phyloP scores from a whole-genome alignment of 2,113 vertebrate genomes.

The Panthera leo region DNA sequence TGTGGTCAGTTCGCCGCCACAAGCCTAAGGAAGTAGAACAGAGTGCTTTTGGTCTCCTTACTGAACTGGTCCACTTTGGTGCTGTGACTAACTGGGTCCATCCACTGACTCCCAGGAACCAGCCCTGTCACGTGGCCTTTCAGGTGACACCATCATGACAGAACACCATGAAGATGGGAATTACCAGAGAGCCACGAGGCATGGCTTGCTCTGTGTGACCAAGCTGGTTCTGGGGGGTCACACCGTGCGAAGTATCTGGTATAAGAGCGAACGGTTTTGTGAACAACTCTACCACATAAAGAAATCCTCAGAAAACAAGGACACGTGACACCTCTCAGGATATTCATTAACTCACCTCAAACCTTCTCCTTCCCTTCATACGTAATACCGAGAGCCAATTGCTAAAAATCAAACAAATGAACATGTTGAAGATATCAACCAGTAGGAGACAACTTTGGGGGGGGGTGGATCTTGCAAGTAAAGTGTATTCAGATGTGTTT shows the following conservation, averaged over 20 bases:
- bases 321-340: not conserved
- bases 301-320: not conserved
- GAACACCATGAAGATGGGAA: rapidly evolving
- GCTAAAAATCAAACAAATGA: not conserved
- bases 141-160: rapidly evolving
- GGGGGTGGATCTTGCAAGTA: not conserved
- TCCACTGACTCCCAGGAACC: not conserved
- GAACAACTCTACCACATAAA: too few relatives aligned
- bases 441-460: not conserved
- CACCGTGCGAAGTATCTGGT: rapidly evolving
- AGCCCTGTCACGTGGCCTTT: rapidly evolving
- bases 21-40: rapidly evolving
- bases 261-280: not conserved
- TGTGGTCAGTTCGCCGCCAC: rapidly evolving
- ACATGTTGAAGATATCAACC: slow-evolving; percentile 50
- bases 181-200: not conserved
- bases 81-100: too few relatives aligned
- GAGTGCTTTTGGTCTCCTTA: not conserved
- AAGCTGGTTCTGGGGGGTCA: rapidly evolving
- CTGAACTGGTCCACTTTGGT: not conserved
- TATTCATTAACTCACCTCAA: not conserved
- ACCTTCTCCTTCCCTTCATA: not conserved
- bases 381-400: not conserved
- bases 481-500: slow-evolving; percentile 51
- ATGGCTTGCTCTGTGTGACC: rapidly evolving